Base-by-base conservation (phyloP, 2,888 invertebrate genomes). In the Ormyrus labotus region DNA sequence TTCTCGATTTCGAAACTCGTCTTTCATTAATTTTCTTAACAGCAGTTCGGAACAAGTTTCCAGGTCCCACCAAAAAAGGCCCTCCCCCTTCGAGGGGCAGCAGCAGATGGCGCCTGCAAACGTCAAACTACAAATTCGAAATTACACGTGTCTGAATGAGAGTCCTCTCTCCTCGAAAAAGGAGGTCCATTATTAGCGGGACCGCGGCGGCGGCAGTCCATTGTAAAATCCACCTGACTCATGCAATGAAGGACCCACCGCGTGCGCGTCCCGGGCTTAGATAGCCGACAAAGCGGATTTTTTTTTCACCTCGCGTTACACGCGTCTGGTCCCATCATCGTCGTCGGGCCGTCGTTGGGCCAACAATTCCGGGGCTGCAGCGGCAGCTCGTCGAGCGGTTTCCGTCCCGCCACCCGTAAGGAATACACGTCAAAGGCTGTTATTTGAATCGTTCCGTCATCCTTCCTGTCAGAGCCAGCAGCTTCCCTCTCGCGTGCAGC, bases 381-480 rank as follows among this genome's bases (percentile, higher is more conserved):
- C 72, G 11, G 34, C 55, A 10, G 50, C 50, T 67, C 34, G 34
- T 34, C 69, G 9, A 10, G 58, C 63, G 65, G 73, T 81, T 81
- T 79, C 78, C 78, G 78, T 72, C 58, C 76, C 67, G 82, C 82
- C 82, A 80, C 82, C 76, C 79, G 77, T 73, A 65, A 77, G 78
- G 71, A 81, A 71, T 75, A 70, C 69, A 63, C 81, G 75, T 82
- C 77, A 80, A 77, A 82, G 77, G 65, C 69, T 82, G 82, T 80
- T 82, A 80, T 80, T 79, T 67, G 82, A 82, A 82, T 82, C 80
- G 80, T 80, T 82, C 79, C 79, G 82, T 82, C 82, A 82, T 82
- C 80, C 80, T 73, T 73, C 72, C 82, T 82, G 80, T 82, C 82
- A 80, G 65, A 70, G 58, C 55, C 75, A 69, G 68, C 73, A 51